Percentiles rank a stretch among this genome's conserved stretches.
These are phyloP conservation scores for Pterocles burchelli DNA, from an alignment of 2,113 vertebrate genomes.

Conservation along the genomic window DNA sequence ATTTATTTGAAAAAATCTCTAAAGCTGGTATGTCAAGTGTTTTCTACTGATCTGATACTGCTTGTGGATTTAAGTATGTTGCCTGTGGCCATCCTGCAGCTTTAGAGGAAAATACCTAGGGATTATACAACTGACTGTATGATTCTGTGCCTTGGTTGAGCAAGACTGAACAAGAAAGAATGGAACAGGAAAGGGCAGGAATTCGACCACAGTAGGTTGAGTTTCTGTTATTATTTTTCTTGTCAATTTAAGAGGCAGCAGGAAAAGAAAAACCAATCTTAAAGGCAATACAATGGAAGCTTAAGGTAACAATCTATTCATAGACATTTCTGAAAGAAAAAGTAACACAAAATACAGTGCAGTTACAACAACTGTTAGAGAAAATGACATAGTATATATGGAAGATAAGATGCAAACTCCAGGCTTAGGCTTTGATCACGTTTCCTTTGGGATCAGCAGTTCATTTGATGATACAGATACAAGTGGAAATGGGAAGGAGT, in stretches of 20 bases:
- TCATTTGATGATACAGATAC: background rate
- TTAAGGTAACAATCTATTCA: background rate
- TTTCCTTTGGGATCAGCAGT: background rate
- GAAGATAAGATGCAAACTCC: background rate
- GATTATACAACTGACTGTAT: background rate
- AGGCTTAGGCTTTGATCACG: background rate
- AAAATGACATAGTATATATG: background rate
- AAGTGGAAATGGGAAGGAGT: background rate
- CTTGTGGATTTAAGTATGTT: background rate
- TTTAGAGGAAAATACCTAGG: background rate
- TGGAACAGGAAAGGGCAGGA: background rate
- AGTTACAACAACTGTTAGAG: background rate
- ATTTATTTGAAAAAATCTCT: background rate
- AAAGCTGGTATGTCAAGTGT: background rate
- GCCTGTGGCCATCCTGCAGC: background rate
- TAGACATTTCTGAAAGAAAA: background rate
- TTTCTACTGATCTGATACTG: background rate
- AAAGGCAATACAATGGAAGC: background rate
- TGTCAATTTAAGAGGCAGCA: background rate
- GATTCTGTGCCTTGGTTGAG: background rate
- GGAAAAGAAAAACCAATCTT: background rate
- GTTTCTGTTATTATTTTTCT: conserved; percentile 3
- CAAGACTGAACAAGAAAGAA: background rate
- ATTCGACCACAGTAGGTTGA: background rate
- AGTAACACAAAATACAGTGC: background rate